phyloP scores from a whole-genome alignment of 2,888 invertebrate species.

The Tethea ocularis region DNA sequence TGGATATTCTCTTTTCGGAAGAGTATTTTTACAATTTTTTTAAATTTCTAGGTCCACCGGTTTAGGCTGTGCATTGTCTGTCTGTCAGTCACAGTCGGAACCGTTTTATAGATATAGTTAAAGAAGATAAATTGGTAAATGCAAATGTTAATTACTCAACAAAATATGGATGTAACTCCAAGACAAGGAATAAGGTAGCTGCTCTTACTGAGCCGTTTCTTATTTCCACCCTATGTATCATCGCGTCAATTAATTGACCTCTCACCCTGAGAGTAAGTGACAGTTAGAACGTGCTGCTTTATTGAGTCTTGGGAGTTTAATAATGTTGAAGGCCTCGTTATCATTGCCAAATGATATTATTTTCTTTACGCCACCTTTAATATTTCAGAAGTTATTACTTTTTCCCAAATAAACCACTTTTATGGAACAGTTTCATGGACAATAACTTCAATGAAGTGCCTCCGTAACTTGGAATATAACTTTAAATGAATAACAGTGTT shows the following conservation, averaged over 20 bases:
- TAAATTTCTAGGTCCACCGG: too few relatives aligned
- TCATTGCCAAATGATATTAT: constrained; percentile 17
- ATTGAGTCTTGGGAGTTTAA: constrained; percentile 48
- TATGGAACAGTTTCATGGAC: constrained; percentile 13
- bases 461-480: neutral
- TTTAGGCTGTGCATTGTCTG: too few relatives aligned
- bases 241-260: constrained; percentile 37
- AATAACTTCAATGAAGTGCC: constrained; percentile 19
- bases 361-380: constrained; percentile 17
- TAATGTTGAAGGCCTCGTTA: constrained; percentile 38
- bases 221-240: constrained; percentile 15
- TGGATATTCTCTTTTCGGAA: too few relatives aligned
- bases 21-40: too few relatives aligned
- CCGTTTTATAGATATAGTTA: too few relatives aligned
- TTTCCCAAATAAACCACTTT: constrained; percentile 15
- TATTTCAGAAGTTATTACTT: constrained; percentile 24
- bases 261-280: constrained; percentile 11
- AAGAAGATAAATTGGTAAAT: too few relatives aligned
- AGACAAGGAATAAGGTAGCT: too few relatives aligned
- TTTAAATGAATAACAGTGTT: neutral
- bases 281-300: constrained; percentile 34
- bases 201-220: too few relatives aligned
- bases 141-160: too few relatives aligned
- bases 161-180: too few relatives aligned
- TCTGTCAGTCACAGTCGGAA: too few relatives aligned